Conservation (phyloP, 2,888 invertebrate species). For the Sinelater perroti region DNA sequence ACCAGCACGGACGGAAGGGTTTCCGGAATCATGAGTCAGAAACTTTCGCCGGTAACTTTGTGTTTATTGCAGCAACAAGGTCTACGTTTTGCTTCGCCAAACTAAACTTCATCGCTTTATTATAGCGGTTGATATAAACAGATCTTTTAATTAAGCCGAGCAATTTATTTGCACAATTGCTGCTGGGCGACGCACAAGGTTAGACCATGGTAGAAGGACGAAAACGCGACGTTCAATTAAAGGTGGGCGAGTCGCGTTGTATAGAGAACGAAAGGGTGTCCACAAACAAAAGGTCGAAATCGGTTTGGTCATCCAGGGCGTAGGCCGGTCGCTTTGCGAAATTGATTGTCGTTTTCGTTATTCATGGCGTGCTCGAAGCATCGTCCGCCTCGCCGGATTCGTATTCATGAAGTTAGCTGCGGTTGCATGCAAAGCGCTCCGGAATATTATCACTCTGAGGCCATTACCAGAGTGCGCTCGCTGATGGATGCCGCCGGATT, state of each 20-base stretch:
- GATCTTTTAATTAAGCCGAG: too few species aligned
- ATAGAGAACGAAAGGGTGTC: slow-evolving; percentile 58
- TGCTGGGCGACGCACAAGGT: too few species aligned
- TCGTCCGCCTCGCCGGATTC: slow-evolving; percentile 25
- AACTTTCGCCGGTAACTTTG: too few species aligned
- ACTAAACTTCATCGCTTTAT: too few species aligned
- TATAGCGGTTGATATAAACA: too few species aligned
- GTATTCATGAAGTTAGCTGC: slow-evolving; percentile 42
- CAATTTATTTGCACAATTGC: too few species aligned
- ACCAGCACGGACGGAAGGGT: slow-evolving; percentile 54
- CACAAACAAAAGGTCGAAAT: slow-evolving; percentile 58
- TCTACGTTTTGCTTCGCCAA: too few species aligned
- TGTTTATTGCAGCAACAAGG: too few species aligned
- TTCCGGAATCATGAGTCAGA: slow-evolving; percentile 42
- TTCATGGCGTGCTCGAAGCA: slow-evolving; percentile 49
- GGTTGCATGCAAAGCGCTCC: slow-evolving; percentile 42
- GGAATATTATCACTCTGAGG: slow-evolving; percentile 41
- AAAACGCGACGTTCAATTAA: slow-evolving; percentile 57
- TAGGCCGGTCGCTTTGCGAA: slow-evolving; percentile 52
- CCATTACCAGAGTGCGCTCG: slow-evolving; percentile 40
- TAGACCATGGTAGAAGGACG: too few species aligned
- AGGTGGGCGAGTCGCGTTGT: too few species aligned
- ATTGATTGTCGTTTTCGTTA: slow-evolving; percentile 60
- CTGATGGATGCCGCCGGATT: slow-evolving; percentile 46
- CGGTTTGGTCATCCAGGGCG: slow-evolving; percentile 56